These are phyloP conservation scores for Telmatochromis sp. DNA, from an alignment of 2,113 vertebrate genomes.

Conservation along the genomic window DNA sequence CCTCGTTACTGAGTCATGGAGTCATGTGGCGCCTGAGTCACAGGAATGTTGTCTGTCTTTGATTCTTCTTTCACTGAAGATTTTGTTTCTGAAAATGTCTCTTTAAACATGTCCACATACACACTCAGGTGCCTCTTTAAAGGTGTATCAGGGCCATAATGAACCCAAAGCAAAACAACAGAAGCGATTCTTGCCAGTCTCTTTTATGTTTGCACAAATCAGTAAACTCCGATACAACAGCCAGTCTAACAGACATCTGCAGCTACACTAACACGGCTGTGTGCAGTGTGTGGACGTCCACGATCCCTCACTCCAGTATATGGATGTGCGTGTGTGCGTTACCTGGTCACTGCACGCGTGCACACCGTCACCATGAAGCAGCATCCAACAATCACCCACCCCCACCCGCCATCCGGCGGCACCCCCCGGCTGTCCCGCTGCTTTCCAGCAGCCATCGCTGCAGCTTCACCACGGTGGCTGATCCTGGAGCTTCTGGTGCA, in stretches of 20 bases:
- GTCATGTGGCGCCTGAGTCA: background rate
- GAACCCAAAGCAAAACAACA: background rate
- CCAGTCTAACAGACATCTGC: background rate
- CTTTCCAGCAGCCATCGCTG: slow-evolving; percentile 4
- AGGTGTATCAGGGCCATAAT: background rate
- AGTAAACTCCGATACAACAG: background rate
- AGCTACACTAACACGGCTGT: background rate
- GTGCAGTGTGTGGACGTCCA: background rate
- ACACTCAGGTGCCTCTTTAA: background rate
- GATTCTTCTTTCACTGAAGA: background rate
- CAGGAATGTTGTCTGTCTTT: background rate
- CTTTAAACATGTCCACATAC: background rate
- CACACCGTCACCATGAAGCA: slow-evolving; percentile 57
- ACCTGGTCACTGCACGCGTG: slow-evolving; percentile 58
- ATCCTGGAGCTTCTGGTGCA: background rate
- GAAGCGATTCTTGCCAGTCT: background rate
- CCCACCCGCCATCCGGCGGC: slow-evolving; percentile 27
- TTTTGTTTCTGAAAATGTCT: background rate
- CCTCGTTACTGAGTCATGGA: background rate
- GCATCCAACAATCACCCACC: slow-evolving; percentile 41
- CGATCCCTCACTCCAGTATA: background rate
- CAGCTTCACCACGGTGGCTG: background rate
- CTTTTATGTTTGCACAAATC: background rate
- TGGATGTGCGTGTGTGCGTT: background rate
- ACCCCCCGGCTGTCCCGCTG: accelerated